Base-by-base conservation (phyloP, 2,888 invertebrate genomes). In the Timema podura region DNA sequence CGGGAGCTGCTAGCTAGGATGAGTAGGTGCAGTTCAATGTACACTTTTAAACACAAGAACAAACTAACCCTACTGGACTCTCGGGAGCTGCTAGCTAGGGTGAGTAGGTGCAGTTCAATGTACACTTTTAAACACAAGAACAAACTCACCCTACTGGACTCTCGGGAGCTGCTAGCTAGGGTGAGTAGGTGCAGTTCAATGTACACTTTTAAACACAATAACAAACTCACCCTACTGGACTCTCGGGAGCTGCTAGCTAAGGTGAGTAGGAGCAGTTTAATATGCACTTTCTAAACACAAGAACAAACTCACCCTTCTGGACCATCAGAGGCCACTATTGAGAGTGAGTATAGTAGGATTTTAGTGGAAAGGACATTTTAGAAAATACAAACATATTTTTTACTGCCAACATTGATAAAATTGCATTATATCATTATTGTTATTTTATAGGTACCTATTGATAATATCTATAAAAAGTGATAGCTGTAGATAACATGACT, bases 1-100 rank as follows among this genome's bases (percentile, higher is more conserved):
- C 88, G 90, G 77, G 95, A 95, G 78, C 90, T 91, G 10, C 84
- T 96, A 75, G 91, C 94, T 13, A 89, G 92, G 85, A 95, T 96
- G 83, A 83, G 85, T 80, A 64, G 61, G 10, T 1, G 46, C 48
- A 30, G 30, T 30, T 30, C 3, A 30, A 30, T 30, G 30, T 30
- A 3, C 30, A 30, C 30, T 30, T 30, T 30, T 30, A 30, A 30
- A 30, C 30, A 30, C 76, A 88, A 95, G 74, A 94, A 94, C 79
- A 93, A 93, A 79, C 84, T 96, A 74, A 92, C 93, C 9, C 82
- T 96, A 45, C 81, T 96, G 74, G 92, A 94, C 81, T 92, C 93
- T 0, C 88, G 90, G 77, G 95, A 95, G 78, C 90, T 91, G 10
- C 84, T 96, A 75, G 91, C 94, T 13, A 89, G 92, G 85, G 95